Evolutionary conservation across 53 echinoderm and acorn worm genomes (phyloP).

Genomic region (Luidia sarsii): DNA sequence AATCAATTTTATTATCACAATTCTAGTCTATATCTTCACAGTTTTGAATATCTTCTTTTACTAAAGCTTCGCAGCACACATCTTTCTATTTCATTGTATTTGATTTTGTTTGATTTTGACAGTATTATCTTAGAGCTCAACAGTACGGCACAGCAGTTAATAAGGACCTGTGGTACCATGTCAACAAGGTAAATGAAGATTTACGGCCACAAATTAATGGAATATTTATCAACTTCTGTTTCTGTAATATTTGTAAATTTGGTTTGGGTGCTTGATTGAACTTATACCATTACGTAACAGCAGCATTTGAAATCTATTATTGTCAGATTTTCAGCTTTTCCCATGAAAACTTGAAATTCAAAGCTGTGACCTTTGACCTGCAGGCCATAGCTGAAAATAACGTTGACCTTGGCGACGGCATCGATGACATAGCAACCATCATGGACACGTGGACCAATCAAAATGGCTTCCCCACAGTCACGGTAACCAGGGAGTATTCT

Average conservation of each 20-base stretch:
- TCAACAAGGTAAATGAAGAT: slow-evolving; percentile 65
- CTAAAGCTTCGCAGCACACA: too few species aligned
- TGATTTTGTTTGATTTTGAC: background rate
- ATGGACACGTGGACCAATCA: slow-evolving; percentile 96
- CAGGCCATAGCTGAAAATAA: slow-evolving; percentile 74
- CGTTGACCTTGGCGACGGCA: slow-evolving; percentile 29
- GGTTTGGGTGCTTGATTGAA: too few species aligned
- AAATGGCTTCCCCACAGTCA: slow-evolving; percentile 89
- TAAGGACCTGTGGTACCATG: slow-evolving; percentile 79
- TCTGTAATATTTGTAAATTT: too few species aligned
- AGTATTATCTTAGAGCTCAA: slow-evolving; percentile 73
- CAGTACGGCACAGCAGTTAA: slow-evolving; percentile 78
- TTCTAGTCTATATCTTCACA: too few species aligned
- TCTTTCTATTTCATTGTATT: too few species aligned
- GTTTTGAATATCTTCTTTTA: too few species aligned
- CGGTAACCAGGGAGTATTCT: slow-evolving; percentile 60
- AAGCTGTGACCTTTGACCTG: slow-evolving; percentile 3
- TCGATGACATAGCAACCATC: slow-evolving; percentile 66
- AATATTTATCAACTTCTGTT: too few species aligned
- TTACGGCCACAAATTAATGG: too few species aligned
- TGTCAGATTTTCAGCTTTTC: background rate
- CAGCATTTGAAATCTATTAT: background rate
- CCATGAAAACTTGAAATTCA: background rate
- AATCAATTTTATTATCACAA: background rate
- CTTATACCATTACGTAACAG: background rate